Evolutionary conservation across 2,797 vertebrate species (phyloP).

Genomic region (Ispidina lecontei): DNA sequence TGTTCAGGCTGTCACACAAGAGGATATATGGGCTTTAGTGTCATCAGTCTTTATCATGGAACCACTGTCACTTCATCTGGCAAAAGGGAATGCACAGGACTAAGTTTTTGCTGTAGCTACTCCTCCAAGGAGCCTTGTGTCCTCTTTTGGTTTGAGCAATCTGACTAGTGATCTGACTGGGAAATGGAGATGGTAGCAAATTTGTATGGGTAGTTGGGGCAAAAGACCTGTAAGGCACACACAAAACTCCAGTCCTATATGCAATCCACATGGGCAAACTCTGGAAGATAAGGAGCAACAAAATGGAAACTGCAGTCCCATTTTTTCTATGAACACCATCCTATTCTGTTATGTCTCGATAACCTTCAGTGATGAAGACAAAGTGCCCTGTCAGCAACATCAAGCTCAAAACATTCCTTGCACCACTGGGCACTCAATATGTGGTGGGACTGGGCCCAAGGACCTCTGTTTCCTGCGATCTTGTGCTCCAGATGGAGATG

Average conservation of each 20-base stretch:
- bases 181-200: neutral
- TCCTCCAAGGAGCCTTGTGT: neutral
- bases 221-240: neutral
- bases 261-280: neutral
- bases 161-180: neutral
- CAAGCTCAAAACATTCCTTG: neutral
- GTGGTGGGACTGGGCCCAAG: neutral
- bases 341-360: neutral
- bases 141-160: neutral
- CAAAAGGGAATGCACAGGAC: neutral
- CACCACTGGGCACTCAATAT: neutral
- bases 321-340: neutral
- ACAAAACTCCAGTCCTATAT: neutral
- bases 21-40: neutral
- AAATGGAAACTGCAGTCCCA: neutral
- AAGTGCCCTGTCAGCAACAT: neutral
- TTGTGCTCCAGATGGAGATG: neutral
- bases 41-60: neutral
- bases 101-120: neutral
- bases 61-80: neutral
- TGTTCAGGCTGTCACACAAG: neutral
- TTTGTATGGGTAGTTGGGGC: fast-evolving
- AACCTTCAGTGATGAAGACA: neutral
- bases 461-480: neutral
- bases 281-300: neutral